Evolutionary conservation across 2,113 vertebrate genomes (phyloP).

Genomic region (Gambusia holbrooki): DNA sequence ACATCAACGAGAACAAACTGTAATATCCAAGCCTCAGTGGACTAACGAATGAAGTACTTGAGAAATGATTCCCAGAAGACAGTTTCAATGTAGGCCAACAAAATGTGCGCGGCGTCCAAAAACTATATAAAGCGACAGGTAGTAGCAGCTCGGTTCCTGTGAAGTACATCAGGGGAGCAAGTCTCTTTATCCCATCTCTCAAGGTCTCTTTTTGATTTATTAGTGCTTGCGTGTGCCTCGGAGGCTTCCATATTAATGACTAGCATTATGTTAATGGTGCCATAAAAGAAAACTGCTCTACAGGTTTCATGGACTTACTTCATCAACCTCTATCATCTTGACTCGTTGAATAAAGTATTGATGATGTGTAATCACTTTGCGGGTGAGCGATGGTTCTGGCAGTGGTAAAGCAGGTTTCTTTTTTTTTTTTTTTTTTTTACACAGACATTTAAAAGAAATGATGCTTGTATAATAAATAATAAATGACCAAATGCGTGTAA

Average conservation of each 20-base stretch:
- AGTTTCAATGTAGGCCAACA: conserved; percentile 16
- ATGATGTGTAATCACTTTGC: neutral
- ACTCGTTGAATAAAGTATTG: neutral
- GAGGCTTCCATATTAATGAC: conserved; percentile 52
- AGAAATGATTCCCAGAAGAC: neutral
- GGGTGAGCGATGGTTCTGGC: too few relatives aligned
- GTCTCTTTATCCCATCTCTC: conserved; percentile 19
- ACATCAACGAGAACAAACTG: neutral
- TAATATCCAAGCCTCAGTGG: conserved; percentile 3
- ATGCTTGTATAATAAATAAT: too few relatives aligned
- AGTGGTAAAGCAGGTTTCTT: neutral
- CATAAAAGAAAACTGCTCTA: conserved; percentile 34
- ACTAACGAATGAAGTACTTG: neutral
- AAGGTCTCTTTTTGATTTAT: conserved; percentile 49
- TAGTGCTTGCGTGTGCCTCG: conserved; percentile 10
- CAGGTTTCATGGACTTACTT: conserved; percentile 34
- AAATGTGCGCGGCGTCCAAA: neutral
- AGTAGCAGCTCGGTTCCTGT: conserved; percentile 18
- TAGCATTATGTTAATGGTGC: conserved; percentile 35
- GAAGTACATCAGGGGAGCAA: conserved; percentile 21
- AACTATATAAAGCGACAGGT: conserved; percentile 9
- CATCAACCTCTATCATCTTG: conserved; percentile 15
- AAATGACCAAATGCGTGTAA: too few relatives aligned
- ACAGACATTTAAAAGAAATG: neutral
- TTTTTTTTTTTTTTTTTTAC: neutral